phyloP scores from a whole-genome alignment of 2,113 vertebrate genomes.

The Tonatia bakeri region DNA sequence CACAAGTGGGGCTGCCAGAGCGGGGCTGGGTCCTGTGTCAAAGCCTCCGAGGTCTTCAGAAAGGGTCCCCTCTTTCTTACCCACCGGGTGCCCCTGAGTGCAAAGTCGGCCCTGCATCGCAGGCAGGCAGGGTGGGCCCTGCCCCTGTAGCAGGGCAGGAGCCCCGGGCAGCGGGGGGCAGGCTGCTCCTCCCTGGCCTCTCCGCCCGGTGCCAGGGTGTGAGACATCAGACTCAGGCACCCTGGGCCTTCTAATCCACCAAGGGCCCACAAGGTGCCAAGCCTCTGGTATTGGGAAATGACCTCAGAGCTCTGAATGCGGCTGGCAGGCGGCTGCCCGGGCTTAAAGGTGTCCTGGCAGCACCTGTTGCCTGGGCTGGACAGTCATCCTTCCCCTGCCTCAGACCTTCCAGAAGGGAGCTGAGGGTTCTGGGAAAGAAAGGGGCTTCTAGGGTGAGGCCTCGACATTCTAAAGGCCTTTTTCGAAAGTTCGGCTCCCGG shows the following conservation, averaged over 20 bases:
- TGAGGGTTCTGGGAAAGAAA: neutral
- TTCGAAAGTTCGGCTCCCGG: neutral
- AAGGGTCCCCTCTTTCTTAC: neutral
- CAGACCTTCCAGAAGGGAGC: neutral
- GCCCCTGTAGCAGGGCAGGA: neutral
- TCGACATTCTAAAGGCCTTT: neutral
- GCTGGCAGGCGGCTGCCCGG: conserved; percentile 61
- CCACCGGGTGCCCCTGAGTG: neutral
- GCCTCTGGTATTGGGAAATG: conserved; percentile 62
- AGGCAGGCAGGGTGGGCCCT: neutral
- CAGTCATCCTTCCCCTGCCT: neutral
- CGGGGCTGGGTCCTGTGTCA: neutral
- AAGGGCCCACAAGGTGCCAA: neutral
- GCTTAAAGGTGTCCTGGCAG: conserved; percentile 70
- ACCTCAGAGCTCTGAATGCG: conserved; percentile 70
- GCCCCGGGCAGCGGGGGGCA: neutral
- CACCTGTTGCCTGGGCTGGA: neutral
- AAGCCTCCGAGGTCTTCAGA: neutral
- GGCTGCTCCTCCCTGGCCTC: neutral
- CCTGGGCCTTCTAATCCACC: conserved; percentile 36
- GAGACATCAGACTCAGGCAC: conserved; percentile 63
- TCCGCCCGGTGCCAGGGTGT: neutral
- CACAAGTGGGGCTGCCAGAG: neutral
- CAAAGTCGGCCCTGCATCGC: neutral
- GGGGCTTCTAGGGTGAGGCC: neutral